Conservation (phyloP, 2,888 invertebrate species). For the Lapara coniferarum region DNA sequence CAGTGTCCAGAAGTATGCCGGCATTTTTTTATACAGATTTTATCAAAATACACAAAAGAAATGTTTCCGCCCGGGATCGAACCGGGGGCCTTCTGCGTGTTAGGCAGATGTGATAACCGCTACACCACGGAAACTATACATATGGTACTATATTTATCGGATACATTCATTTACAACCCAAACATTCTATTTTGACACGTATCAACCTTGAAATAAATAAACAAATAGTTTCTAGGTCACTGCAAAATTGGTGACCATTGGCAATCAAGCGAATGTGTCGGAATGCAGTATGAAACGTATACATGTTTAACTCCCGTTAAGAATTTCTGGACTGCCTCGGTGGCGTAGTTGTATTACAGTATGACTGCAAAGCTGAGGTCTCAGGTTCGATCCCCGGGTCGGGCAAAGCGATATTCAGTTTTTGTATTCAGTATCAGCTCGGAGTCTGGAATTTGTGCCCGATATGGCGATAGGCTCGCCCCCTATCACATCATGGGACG, state of each 20-base stretch:
- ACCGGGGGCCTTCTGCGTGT: conserved; percentile 96
- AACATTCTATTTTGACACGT: background rate
- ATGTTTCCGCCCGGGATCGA: conserved; percentile 94
- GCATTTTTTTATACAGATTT: no score
- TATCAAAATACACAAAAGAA: background rate
- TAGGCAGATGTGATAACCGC: conserved; percentile 96
- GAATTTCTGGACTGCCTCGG: no score
- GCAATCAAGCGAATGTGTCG: background rate
- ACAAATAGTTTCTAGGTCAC: background rate
- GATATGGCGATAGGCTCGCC: no score
- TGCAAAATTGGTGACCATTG: background rate
- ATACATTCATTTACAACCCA: background rate
- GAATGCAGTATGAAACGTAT: background rate
- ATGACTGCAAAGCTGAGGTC: no score
- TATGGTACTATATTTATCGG: background rate
- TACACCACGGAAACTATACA: conserved; percentile 90
- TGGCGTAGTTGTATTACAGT: no score
- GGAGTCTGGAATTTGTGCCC: no score
- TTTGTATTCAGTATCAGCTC: no score
- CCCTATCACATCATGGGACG: no score
- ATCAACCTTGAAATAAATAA: background rate
- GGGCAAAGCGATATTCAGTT: no score
- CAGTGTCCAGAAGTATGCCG: no score
- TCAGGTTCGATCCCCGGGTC: no score
- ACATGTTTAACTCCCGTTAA: no score